Evolutionary conservation across 2,888 invertebrate genomes (phyloP).

Genomic region (Desoria tigrina): DNA sequence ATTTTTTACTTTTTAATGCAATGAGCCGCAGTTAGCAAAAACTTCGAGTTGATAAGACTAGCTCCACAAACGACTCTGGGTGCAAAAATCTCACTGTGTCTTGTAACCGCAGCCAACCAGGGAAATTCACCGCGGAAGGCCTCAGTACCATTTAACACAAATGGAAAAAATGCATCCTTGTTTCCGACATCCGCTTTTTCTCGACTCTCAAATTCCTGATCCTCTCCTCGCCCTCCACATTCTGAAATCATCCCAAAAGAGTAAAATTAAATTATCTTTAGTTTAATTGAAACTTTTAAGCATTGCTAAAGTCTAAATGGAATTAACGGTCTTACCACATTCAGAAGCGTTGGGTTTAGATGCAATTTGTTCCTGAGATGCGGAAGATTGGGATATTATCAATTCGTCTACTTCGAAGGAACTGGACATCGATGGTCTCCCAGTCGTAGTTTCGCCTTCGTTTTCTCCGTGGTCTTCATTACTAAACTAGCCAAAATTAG

Average conservation of each 20-base stretch:
- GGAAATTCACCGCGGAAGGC: slow-evolving; percentile 34
- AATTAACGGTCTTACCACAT: slow-evolving; percentile 1
- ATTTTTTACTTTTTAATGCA: slow-evolving; percentile 65
- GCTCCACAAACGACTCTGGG: slow-evolving; percentile 67
- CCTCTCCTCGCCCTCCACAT: background rate
- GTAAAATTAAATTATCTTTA: too few relatives aligned
- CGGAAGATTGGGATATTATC: background rate
- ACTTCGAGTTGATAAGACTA: slow-evolving; percentile 69
- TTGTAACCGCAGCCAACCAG: slow-evolving; percentile 34
- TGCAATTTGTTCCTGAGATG: background rate
- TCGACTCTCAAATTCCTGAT: background rate
- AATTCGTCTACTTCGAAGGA: too few relatives aligned
- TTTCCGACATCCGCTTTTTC: background rate
- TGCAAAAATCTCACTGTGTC: slow-evolving; percentile 18
- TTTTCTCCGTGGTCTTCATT: too few relatives aligned
- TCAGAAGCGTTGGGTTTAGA: background rate
- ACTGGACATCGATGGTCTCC: too few relatives aligned
- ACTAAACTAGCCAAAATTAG: too few relatives aligned
- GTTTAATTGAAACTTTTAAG: too few relatives aligned
- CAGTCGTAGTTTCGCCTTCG: too few relatives aligned
- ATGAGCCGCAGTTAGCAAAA: slow-evolving; percentile 75
- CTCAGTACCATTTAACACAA: slow-evolving; percentile 29
- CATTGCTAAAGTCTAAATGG: too few relatives aligned
- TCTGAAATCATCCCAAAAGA: background rate
- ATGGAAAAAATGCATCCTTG: slow-evolving; percentile 22